These are phyloP conservation scores for Philereme vetulata DNA, from an alignment of 2,888 invertebrate species.

Conservation along the genomic window DNA sequence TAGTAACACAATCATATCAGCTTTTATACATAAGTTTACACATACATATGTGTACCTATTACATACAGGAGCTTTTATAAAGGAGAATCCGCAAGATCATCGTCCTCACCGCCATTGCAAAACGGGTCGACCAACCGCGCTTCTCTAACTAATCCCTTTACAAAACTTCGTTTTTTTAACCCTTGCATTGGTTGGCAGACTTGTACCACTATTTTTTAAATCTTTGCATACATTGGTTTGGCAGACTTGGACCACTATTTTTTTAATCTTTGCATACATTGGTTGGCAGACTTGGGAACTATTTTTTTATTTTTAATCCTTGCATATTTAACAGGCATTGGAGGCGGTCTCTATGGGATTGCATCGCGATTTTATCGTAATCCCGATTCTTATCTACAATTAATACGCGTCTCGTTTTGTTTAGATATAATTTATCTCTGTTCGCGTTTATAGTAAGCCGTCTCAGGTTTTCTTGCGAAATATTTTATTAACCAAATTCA, in stretches of 20 bases:
- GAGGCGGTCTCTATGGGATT: slow-evolving; percentile 34
- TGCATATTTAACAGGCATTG: slow-evolving; percentile 41
- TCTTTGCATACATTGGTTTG: slow-evolving; percentile 46
- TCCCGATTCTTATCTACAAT: slow-evolving; percentile 40
- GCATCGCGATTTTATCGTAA: slow-evolving; percentile 41
- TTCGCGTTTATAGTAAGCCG: slow-evolving; percentile 34
- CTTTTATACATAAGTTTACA: slow-evolving; percentile 9
- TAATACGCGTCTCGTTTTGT: slow-evolving; percentile 42
- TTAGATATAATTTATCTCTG: slow-evolving; percentile 42
- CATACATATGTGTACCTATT: neutral
- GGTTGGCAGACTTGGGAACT: slow-evolving; percentile 16
- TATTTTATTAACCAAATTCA: slow-evolving; percentile 1
- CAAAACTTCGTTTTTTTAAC: slow-evolving; percentile 63
- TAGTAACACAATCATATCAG: slow-evolving; percentile 6
- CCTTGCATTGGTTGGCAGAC: slow-evolving; percentile 43
- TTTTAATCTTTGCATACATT: slow-evolving; percentile 54
- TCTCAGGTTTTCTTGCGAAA: slow-evolving; percentile 18
- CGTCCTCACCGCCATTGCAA: slow-evolving; percentile 55
- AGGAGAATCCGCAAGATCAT: slow-evolving; percentile 39
- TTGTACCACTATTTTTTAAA: slow-evolving; percentile 42
- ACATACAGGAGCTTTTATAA: slow-evolving; percentile 32
- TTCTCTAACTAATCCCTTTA: slow-evolving; percentile 65
- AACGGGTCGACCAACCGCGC: slow-evolving; percentile 60
- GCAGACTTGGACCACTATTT: slow-evolving; percentile 23
- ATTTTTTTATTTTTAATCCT: slow-evolving; percentile 64